These are phyloP conservation scores for Tanytarsus gracilentus DNA, from an alignment of 2,888 invertebrate genomes.

Conservation along the genomic window DNA sequence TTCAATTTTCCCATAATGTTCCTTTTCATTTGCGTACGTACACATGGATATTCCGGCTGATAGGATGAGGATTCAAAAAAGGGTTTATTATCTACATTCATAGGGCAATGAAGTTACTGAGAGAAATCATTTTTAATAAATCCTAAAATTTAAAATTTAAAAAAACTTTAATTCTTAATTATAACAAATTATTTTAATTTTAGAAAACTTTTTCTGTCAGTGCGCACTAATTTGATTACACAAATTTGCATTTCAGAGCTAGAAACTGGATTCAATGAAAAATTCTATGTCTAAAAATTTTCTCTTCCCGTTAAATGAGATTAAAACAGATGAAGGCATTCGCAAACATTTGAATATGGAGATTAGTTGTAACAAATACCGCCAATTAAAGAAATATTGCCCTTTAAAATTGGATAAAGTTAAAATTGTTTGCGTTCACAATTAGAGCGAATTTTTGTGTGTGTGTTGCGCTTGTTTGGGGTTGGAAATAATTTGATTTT, in stretches of 20 bases:
- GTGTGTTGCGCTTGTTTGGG: background rate
- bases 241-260: too few species aligned
- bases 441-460: background rate
- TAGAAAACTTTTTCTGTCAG: too few species aligned
- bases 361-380: constrained; percentile 10
- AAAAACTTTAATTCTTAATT: too few species aligned
- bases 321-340: background rate
- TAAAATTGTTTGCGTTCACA: constrained; percentile 8
- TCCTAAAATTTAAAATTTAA: too few species aligned
- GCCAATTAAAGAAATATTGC: constrained; percentile 4
- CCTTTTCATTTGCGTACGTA: background rate
- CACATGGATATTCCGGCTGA: background rate
- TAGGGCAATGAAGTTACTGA: too few species aligned
- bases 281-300: background rate
- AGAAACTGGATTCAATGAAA: too few species aligned
- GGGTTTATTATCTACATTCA: too few species aligned
- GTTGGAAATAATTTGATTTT: constrained; percentile 4
- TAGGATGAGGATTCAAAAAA: too few species aligned
- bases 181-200: too few species aligned
- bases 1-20: constrained; percentile 18
- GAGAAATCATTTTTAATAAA: too few species aligned
- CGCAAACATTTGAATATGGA: constrained; percentile 6
- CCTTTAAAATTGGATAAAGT: constrained; percentile 6
- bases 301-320: background rate
- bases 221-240: too few species aligned